phyloP scores from a whole-genome alignment of 1,140 invertebrate species.

The Laupala kohalensis region DNA sequence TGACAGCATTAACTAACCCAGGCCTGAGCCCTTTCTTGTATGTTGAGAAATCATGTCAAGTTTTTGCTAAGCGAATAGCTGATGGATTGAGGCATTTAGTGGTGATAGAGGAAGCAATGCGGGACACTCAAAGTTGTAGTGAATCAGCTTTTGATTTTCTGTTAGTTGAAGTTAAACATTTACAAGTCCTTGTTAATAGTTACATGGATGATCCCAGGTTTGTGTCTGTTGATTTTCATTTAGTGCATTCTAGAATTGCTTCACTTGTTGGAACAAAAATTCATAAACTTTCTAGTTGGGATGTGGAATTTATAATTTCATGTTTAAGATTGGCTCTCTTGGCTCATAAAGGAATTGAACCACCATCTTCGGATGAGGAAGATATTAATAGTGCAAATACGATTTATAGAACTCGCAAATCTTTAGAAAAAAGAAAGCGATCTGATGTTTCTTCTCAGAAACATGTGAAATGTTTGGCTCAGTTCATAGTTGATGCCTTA shows the following conservation, averaged over 20 bases:
- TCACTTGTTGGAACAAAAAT: conserved; percentile 30
- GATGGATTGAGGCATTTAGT: conserved; percentile 29
- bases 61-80: conserved; percentile 47
- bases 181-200: conserved; percentile 47
- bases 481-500: conserved; percentile 19
- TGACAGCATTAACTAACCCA: conserved; percentile 23
- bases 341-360: neutral
- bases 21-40: conserved; percentile 38
- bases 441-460: neutral
- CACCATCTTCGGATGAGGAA: conserved; percentile 26
- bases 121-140: conserved; percentile 10
- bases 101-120: conserved; percentile 25
- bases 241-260: conserved; percentile 45
- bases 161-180: conserved; percentile 45
- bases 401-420: neutral
- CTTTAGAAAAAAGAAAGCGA: neutral
- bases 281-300: conserved; percentile 4
- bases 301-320: conserved; percentile 2
- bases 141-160: conserved; percentile 24
- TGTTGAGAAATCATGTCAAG: conserved; percentile 49
- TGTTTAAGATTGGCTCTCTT: conserved; percentile 10
- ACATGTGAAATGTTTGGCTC: conserved; percentile 22
- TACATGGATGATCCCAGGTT: conserved; percentile 50
- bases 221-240: conserved; percentile 40
- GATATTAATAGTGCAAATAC: conserved; percentile 26